phyloP scores from a whole-genome alignment of 2,797 vertebrate genomes.

The Malurus splendens region DNA sequence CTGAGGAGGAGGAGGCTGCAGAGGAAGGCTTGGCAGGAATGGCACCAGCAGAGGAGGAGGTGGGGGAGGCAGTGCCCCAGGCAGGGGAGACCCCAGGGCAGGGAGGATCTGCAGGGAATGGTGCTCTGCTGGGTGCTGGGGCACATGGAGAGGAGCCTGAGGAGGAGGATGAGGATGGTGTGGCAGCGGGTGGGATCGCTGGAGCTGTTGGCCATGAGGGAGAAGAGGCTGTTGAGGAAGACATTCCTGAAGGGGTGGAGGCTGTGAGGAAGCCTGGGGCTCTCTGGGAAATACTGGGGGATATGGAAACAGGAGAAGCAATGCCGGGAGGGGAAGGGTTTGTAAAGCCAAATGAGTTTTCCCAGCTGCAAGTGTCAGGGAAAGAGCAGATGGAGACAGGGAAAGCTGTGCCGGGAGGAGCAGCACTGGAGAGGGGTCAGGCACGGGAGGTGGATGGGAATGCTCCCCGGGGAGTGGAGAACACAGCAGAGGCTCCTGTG shows the following conservation, averaged over 20 bases:
- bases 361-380: not conserved
- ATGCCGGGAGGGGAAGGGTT: not conserved
- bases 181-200: not conserved
- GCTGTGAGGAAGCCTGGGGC: not conserved
- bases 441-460: not conserved
- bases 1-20: not conserved
- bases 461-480: not conserved
- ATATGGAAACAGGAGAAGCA: not conserved
- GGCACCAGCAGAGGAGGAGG: rapidly evolving
- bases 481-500: not conserved
- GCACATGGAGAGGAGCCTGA: not conserved
- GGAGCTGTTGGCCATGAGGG: not conserved
- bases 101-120: not conserved
- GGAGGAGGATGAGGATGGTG: rapidly evolving
- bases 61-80: rapidly evolving
- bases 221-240: not conserved
- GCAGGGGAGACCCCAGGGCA: not conserved
- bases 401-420: not conserved
- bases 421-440: not conserved
- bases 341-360: not conserved
- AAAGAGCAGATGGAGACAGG: not conserved
- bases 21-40: not conserved
- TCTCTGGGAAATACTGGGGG: not conserved
- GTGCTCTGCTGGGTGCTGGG: rapidly evolving
- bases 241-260: not conserved